Base-by-base conservation (phyloP, 2,797 vertebrate species). In the Melanotaenia maccullochi region DNA sequence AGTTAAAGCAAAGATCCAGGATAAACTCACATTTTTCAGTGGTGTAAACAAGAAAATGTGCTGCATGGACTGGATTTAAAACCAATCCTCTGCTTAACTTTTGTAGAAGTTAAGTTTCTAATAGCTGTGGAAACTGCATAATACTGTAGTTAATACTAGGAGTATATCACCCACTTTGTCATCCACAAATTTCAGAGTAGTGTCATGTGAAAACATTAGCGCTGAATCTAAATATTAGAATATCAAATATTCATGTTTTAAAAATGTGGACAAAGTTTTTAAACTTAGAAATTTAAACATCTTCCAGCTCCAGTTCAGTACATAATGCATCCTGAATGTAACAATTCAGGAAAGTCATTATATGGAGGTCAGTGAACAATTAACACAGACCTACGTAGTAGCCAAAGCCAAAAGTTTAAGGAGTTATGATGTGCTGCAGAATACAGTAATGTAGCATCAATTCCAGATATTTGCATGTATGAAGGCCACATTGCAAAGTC, bases 1-100 rank as follows among this genome's bases (percentile, higher is more conserved):
- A 36, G 68, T 22, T 22, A 61, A 68, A 83, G 28, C 22, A 44
- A 36, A 60, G 68, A 65, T 58, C 36, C 42, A 42, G 6, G 30
- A 55, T 59, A 30, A 61, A 72, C 3, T 30, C 36, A 52, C 6
- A 40, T 65, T 72, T 71, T 38, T 60, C 56, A 42, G 12, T 35
- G 13, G 9, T 20, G 4, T 30, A 32, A 75, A 79, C 52, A 13
- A 22, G 13, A 9, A 40, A 32, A 68, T 30, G 5, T 51, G 28
- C 24, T 20, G n/a, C 33, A 13, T 55, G 18, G 57, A 18, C 33
- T 42, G 4, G 7, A 6, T 32, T 51, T 18, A 36, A 38, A 12
- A 38, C 18, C 6, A 35, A 33, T 52, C 33, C 22, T 44, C 28
- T 55, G 20, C 49, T 70, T 47, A 12, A 3, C 3, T 40, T 12